Base-by-base conservation (phyloP, 2,113 vertebrate species). In the Elephantulus edwardii region DNA sequence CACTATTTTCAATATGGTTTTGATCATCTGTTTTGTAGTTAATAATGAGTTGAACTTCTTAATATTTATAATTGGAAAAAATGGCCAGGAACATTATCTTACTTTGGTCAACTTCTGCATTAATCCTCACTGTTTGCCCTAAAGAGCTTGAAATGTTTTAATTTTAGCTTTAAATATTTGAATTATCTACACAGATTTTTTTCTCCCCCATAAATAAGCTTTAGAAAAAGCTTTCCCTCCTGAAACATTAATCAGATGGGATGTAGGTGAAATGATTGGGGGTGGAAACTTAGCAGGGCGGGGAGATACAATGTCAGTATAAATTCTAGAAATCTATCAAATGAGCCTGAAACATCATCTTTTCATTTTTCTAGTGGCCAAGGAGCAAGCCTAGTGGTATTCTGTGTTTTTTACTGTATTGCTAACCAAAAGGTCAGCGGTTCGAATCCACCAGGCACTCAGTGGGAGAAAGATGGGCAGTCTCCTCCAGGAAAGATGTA, bases 131-230 rank as follows among this genome's bases (percentile, higher is more conserved):
- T 71, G 22, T 81, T 83, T 70, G 72, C 60, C 72, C 40, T 40
- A 54, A 40, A 70, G 40, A 76, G 54, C 54, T 66, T 86, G 70
- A 78, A 68, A 42, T 70, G 13, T 70, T 78, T 86, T 75, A 78
- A 58, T 91, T 92, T 88, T 78, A 71, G 70, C 30, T 85, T 71
- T 80, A 56, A 54, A 91, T 93, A 62, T 42, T 75, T 88, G 81
- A 83, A 68, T 81, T 86, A 92, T 81, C 81, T 95, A 35, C n/a
- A 48, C 5, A 30, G 56, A 50, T 58, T 52, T 75, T 35, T n/a
- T 22, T 44, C 35, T 86, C 38, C 74, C 88, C 91, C 76, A 4
- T 26, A 76, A 92, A 40, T 94, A 81, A 91, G 71, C 22, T 40
- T n/a, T n/a, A n/a, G n/a, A n/a, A n/a, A n/a, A n/a, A n/a, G n/a